Evolutionary conservation across 1,140 invertebrate genomes (phyloP).

Genomic region (Dinothrombium tinctorium): DNA sequence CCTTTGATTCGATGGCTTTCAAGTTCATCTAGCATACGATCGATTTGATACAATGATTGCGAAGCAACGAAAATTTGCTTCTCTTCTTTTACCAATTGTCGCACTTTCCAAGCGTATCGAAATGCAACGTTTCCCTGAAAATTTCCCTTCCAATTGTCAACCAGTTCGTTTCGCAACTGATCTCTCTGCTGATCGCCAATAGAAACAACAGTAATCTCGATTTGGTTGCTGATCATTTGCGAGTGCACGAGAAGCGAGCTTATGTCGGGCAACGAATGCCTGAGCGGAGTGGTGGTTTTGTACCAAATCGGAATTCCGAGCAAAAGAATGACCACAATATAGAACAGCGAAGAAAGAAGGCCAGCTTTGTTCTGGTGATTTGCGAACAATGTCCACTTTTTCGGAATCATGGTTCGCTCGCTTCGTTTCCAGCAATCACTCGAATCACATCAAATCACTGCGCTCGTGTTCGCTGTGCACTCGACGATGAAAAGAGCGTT

Average conservation of each 20-base stretch:
- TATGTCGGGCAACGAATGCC: constrained; percentile 10
- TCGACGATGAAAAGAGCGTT: too few relatives aligned
- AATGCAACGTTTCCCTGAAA: constrained; percentile 5
- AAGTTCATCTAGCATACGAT: not conserved
- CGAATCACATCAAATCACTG: too few relatives aligned
- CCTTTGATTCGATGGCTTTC: not conserved
- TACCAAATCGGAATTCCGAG: constrained; percentile 11
- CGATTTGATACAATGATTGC: not conserved
- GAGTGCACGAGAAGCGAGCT: constrained; percentile 7
- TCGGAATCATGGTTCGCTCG: too few relatives aligned
- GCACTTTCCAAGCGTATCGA: constrained; percentile 7
- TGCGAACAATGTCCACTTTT: not conserved
- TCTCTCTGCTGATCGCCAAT: constrained; percentile 2
- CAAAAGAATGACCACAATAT: constrained; percentile 7
- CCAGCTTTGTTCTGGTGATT: not conserved
- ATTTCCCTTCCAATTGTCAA: not conserved
- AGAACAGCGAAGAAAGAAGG: not conserved
- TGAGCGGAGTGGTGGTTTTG: constrained; percentile 7
- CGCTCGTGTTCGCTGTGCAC: too few relatives aligned
- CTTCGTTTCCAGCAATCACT: too few relatives aligned
- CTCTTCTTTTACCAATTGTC: not conserved
- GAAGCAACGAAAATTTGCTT: not conserved
- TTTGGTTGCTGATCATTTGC: constrained; percentile 6
- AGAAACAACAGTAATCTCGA: constrained; percentile 6
- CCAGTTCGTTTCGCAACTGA: not conserved